phyloP scores from a whole-genome alignment of 2,797 vertebrate species.

The Micromesistius poutassou region DNA sequence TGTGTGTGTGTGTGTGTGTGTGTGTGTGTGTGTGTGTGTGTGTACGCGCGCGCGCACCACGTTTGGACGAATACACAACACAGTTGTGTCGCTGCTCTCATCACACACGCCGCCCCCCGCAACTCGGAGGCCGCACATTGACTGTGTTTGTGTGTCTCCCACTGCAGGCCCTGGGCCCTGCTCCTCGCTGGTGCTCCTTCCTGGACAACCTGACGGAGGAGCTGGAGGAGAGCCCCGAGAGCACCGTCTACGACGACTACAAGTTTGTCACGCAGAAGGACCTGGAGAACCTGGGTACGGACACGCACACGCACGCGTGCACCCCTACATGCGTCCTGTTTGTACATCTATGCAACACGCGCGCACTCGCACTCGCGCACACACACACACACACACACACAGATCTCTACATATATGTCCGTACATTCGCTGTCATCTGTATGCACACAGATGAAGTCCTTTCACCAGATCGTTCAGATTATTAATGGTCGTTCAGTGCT shows the following conservation, averaged over 20 bases:
- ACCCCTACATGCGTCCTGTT: background rate
- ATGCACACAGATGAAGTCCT: too few relatives aligned
- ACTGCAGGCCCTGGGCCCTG: slow-evolving; percentile 90
- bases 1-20: too few relatives aligned
- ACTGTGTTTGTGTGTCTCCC: slow-evolving; percentile 21
- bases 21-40: too few relatives aligned
- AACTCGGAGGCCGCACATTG: background rate
- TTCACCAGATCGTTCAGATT: too few relatives aligned
- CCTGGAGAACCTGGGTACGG: slow-evolving; percentile 91
- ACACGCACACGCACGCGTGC: too few relatives aligned
- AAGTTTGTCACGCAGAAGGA: slow-evolving; percentile 96
- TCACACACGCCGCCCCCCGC: slow-evolving; percentile 26
- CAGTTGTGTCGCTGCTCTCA: slow-evolving; percentile 12
- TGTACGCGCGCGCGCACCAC: too few relatives aligned
- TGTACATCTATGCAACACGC: background rate
- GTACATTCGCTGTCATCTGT: too few relatives aligned
- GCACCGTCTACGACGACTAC: slow-evolving; percentile 95
- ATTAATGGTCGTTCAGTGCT: too few relatives aligned
- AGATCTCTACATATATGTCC: too few relatives aligned
- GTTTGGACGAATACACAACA: slow-evolving; percentile 27
- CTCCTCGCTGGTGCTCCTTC: slow-evolving; percentile 96
- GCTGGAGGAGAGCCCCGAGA: slow-evolving; percentile 95
- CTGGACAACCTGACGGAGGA: slow-evolving; percentile 95
- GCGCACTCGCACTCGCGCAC: too few relatives aligned
- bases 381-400: too few relatives aligned